These are phyloP conservation scores for Cabera pusaria DNA, from an alignment of 2,888 invertebrate species.

Conservation along the genomic window DNA sequence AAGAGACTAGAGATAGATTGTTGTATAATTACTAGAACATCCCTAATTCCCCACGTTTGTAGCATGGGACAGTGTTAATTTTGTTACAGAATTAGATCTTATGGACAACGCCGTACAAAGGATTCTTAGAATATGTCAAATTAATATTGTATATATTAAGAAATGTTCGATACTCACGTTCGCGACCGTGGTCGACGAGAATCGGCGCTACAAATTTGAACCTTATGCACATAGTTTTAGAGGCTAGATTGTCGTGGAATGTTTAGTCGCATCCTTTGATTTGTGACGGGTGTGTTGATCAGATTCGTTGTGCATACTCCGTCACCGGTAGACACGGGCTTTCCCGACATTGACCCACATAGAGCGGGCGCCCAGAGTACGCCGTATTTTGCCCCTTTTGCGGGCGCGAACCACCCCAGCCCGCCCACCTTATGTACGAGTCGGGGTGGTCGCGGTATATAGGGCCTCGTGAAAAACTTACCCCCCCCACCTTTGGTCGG, in stretches of 20 bases:
- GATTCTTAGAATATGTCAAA: slow-evolving; percentile 1
- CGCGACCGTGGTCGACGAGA: no score
- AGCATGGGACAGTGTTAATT: no score
- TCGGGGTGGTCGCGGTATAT: slow-evolving; percentile 82
- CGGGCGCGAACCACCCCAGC: slow-evolving; percentile 80
- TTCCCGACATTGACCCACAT: slow-evolving; percentile 85
- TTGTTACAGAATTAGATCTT: no score
- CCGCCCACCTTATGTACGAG: slow-evolving; percentile 82
- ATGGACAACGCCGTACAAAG: no score
- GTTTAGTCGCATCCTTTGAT: slow-evolving; percentile 66
- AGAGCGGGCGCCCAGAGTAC: slow-evolving; percentile 82
- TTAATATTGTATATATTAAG: no score
- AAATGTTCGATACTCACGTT: no score
- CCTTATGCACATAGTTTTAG: slow-evolving; percentile 53
- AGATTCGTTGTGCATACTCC: slow-evolving; percentile 83
- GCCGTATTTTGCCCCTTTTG: slow-evolving; percentile 84
- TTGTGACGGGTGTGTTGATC: slow-evolving; percentile 79
- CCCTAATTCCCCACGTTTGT: no score
- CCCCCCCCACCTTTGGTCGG: slow-evolving; percentile 74
- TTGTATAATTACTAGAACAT: no score
- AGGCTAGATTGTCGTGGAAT: slow-evolving; percentile 40
- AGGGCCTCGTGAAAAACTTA: slow-evolving; percentile 83
- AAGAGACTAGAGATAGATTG: no score
- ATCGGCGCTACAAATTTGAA: slow-evolving; percentile 37
- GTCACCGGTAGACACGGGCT: slow-evolving; percentile 83